Conservation (phyloP, 2,113 vertebrate genomes). For the Thryonomys swinderianus region DNA sequence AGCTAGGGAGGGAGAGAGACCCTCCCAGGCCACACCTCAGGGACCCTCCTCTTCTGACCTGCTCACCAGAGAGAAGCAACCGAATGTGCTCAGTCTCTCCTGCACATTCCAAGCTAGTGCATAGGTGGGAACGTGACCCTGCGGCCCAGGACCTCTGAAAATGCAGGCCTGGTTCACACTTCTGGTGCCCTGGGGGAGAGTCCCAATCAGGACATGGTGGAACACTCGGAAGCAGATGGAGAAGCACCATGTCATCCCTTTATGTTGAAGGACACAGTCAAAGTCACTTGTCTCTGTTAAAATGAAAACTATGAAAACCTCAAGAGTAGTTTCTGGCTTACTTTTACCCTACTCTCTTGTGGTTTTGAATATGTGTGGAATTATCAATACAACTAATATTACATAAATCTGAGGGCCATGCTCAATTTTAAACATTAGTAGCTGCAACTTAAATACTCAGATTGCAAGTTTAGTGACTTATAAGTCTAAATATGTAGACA, state of each 20-base stretch:
- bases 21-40: too few species aligned
- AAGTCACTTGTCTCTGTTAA: background rate
- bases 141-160: accelerated
- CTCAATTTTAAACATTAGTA: background rate
- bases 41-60: background rate
- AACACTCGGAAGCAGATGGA: too few species aligned
- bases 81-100: accelerated
- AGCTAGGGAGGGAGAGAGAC: too few species aligned
- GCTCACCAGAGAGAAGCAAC: background rate
- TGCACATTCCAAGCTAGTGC: too few species aligned
- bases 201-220: accelerated
- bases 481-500: accelerated
- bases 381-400: background rate
- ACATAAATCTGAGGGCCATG: background rate
- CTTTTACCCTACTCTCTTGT: background rate
- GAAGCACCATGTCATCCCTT: accelerated
- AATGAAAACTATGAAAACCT: background rate
- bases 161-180: accelerated
- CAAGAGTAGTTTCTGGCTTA: background rate
- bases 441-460: background rate
- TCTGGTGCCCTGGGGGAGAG: too few species aligned
- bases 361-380: background rate
- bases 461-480: background rate
- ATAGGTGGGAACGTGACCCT: accelerated
- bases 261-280: accelerated